phyloP scores from a whole-genome alignment of 2,113 vertebrate genomes.

The Pleuronectes platessa region DNA sequence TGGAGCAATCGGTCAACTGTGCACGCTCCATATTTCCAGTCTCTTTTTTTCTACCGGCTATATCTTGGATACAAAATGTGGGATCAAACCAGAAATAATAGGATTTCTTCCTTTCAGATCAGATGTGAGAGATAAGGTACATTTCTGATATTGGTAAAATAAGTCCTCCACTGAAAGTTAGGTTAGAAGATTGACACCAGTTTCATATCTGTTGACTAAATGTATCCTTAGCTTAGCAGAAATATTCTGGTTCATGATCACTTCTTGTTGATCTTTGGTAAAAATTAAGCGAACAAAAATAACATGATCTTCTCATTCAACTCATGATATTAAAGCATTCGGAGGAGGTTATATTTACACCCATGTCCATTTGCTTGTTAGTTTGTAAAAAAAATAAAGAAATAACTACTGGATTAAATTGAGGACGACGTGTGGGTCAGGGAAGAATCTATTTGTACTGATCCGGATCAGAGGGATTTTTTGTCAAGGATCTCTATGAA shows the following conservation, averaged over 20 bases:
- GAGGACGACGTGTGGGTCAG: too few species aligned
- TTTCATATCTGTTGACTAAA: background rate
- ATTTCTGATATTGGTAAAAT: background rate
- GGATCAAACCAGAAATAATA: background rate
- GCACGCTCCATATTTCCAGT: conserved; percentile 39
- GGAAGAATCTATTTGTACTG: too few species aligned
- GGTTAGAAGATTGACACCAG: background rate
- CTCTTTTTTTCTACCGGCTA: background rate
- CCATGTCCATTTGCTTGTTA: too few species aligned
- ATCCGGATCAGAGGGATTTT: too few species aligned
- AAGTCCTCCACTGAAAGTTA: background rate
- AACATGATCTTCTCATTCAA: conserved; percentile 4
- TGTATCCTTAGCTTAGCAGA: background rate
- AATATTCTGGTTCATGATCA: background rate
- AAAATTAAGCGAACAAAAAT: background rate
- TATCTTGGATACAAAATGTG: background rate
- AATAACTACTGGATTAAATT: too few species aligned
- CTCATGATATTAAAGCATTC: background rate
- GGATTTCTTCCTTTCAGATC: background rate
- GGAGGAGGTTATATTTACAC: too few species aligned
- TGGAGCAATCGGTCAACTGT: conserved; percentile 51
- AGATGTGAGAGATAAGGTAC: background rate
- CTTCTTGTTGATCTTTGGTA: background rate
- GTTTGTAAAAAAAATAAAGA: too few species aligned
- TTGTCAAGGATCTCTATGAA: too few species aligned